Base-by-base conservation (phyloP, 2,797 vertebrate species). In the Acanthurus leucopareius region DNA sequence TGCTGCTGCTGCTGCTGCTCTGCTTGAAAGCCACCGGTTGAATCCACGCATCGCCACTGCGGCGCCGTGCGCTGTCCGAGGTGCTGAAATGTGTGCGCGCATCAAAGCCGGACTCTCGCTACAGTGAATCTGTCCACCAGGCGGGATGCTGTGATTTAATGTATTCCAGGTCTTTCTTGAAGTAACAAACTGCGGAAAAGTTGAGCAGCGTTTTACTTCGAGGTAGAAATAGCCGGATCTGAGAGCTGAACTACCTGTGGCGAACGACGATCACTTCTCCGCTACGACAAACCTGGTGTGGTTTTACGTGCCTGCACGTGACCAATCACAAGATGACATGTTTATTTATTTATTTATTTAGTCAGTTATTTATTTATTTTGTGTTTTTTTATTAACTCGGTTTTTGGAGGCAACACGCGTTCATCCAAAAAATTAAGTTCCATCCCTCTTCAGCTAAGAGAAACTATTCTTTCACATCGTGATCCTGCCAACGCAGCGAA, bases 21-120 rank as follows among this genome's bases (percentile, higher is more conserved):
- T 51, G 77, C 45, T 60, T 38, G 40, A 53, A 85, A 92, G 90
- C 91, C 93, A 95, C 94, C 92, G 94, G 95, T 95, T 96, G 95
- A 96, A 93, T 95, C 89, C 91, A 65, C 86, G 71, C 89, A 59
- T 77, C 62, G 80, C 75, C 86, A 86, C 89, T 91, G 91, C 90
- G 78, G 87, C 82, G 82, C 76, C 73, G 76, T 44, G 91, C 88
- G 86, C 89, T 93, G 88, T 90, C 90, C 94, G 74, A 47, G 82
- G 92, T 95, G 84, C 93, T 93, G 93, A 88, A 80, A 80, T 67
- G 87, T 75, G 82, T 8, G 85, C 54, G 77, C 78, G 87, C 73
- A 22, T 20, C 73, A 35, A 13, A 72, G 69, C 58, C 69, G 74
- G 65, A 77, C 72, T 77, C 70, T 61, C 51, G 49, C 72, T 64